phyloP scores from a whole-genome alignment of 1,140 invertebrate genomes.

The Pectinophora gossypiella region DNA sequence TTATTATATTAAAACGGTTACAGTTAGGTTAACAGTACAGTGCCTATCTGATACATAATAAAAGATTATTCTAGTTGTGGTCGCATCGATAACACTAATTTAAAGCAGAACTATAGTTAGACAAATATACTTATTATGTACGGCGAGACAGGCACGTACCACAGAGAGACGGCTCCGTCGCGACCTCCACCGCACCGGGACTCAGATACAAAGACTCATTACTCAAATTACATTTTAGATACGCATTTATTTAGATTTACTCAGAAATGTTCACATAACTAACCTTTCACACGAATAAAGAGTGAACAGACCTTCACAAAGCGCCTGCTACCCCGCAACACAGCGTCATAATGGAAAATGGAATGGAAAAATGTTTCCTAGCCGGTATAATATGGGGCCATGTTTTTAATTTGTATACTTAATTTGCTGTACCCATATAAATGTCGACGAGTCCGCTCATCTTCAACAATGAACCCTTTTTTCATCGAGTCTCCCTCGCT shows the following conservation, averaged over 20 bases:
- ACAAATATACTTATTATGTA: too few relatives aligned
- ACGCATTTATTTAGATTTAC: background rate
- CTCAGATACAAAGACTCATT: constrained; percentile 2
- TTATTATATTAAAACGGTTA: too few relatives aligned
- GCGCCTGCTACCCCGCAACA: too few relatives aligned
- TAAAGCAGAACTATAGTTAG: too few relatives aligned
- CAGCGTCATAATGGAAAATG: background rate
- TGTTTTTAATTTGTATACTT: constrained; percentile 19
- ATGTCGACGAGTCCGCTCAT: constrained; percentile 9
- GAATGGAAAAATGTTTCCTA: background rate
- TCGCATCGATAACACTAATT: too few relatives aligned
- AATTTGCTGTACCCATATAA: constrained; percentile 14
- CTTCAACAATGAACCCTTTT: constrained; percentile 19
- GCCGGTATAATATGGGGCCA: background rate
- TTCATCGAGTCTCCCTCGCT: constrained; percentile 15
- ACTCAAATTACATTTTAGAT: constrained; percentile 6
- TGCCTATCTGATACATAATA: too few relatives aligned
- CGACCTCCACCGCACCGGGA: background rate
- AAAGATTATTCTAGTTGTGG: too few relatives aligned
- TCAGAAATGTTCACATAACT: too few relatives aligned
- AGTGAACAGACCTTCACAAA: too few relatives aligned
- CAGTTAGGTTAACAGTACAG: too few relatives aligned
- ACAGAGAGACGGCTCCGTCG: constrained; percentile 10
- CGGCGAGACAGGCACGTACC: constrained; percentile 9
- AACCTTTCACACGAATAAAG: too few relatives aligned